Conservation (phyloP, 2,797 vertebrate species). For the Pantherophis alleghaniensis region DNA sequence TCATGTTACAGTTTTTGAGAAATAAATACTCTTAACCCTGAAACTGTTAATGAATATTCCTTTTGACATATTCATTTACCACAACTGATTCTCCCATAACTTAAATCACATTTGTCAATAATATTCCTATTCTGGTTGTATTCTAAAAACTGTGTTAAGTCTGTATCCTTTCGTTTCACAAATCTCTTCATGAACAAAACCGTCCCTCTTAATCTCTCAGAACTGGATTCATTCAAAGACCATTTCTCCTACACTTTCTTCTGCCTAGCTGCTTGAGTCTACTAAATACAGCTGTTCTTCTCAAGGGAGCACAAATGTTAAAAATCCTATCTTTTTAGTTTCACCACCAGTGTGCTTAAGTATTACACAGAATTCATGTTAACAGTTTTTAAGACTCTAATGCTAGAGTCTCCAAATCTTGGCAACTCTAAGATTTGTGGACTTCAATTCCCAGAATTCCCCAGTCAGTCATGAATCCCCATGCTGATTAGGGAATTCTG, state of each 20-base stretch:
- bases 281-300: background rate
- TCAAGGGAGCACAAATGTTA: background rate
- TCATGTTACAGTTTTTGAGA: background rate
- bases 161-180: background rate
- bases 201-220: background rate
- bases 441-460: background rate
- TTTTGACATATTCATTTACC: background rate
- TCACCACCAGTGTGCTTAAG: background rate
- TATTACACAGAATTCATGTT: background rate
- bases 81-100: background rate
- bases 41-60: background rate
- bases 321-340: background rate
- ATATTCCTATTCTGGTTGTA: background rate
- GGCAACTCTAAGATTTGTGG: background rate
- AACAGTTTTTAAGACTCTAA: background rate
- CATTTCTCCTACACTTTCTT: background rate
- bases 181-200: background rate
- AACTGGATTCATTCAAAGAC: background rate
- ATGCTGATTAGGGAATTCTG: background rate
- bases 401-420: background rate
- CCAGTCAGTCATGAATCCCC: background rate
- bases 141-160: background rate
- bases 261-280: background rate
- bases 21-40: background rate
- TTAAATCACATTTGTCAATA: background rate